phyloP scores from a whole-genome alignment of 2,888 invertebrate species.

The Lottia gigantea region DNA sequence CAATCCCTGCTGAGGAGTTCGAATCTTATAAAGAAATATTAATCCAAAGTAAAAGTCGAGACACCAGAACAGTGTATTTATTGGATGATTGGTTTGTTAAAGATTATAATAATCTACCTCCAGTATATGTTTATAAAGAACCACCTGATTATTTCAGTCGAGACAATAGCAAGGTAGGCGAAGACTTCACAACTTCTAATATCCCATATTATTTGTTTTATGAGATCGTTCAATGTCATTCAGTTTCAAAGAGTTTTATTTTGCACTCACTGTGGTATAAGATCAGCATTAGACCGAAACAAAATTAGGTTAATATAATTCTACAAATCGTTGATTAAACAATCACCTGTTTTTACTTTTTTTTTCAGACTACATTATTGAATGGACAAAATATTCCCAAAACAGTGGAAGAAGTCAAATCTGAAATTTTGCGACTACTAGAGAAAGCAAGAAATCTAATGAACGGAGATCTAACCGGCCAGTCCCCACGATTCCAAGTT shows the following conservation, averaged over 20 bases:
- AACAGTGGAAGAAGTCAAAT: neutral
- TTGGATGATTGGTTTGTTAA: slow-evolving; percentile 59
- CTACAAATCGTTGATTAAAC: too few relatives aligned
- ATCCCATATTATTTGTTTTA: too few relatives aligned
- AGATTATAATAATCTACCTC: slow-evolving; percentile 59
- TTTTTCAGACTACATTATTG: neutral
- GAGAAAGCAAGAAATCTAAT: neutral
- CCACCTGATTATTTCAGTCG: too few relatives aligned
- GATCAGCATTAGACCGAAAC: too few relatives aligned
- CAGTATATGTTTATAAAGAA: slow-evolving; percentile 41
- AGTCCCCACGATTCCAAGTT: slow-evolving; percentile 7
- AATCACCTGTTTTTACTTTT: neutral
- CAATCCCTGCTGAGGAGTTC: slow-evolving; percentile 54
- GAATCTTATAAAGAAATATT: slow-evolving; percentile 51
- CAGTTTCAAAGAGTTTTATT: too few relatives aligned
- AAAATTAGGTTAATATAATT: too few relatives aligned
- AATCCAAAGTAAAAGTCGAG: slow-evolving; percentile 50
- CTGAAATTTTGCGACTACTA: neutral
- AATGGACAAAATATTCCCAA: neutral
- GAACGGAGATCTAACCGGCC: neutral
- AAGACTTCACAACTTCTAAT: too few relatives aligned
- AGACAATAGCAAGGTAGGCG: too few relatives aligned
- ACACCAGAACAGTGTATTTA: slow-evolving; percentile 52
- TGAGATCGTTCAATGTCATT: too few relatives aligned
- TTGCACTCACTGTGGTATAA: too few relatives aligned